Conservation (phyloP, 2,888 invertebrate species). For the Acheta domesticus region DNA sequence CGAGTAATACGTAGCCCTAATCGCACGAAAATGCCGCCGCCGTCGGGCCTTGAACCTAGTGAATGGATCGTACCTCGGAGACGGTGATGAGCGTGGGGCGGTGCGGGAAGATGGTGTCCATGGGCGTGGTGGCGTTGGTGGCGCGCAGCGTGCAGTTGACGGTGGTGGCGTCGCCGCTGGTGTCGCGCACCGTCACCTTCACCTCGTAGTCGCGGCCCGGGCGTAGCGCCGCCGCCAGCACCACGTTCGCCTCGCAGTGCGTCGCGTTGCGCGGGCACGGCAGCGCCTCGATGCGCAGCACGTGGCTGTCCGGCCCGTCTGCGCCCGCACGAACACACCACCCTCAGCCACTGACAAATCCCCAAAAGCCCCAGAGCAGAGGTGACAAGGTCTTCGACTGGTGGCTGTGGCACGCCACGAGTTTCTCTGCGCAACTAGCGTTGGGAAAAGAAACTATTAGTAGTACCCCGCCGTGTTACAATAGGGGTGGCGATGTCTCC, state of each 20-base stretch:
- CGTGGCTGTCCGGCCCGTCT: conserved; percentile 61
- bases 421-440: too few species aligned
- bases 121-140: conserved; percentile 68
- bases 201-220: conserved; percentile 79
- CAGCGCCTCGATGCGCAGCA: conserved; percentile 74
- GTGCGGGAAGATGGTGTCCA: conserved; percentile 60
- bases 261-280: conserved; percentile 84
- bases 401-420: too few species aligned
- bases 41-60: too few species aligned
- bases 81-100: conserved; percentile 72
- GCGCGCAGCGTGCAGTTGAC: conserved; percentile 78
- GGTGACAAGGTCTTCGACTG: too few species aligned
- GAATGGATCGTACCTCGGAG: conserved; percentile 68
- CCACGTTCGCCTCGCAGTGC: conserved; percentile 84
- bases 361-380: too few species aligned
- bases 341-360: too few species aligned
- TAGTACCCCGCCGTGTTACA: too few species aligned
- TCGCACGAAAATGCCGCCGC: too few species aligned
- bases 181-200: conserved; percentile 61
- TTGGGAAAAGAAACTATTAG: too few species aligned
- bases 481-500: too few species aligned
- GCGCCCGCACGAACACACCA: neutral
- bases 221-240: conserved; percentile 70
- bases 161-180: conserved; percentile 70
- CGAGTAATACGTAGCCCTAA: too few species aligned